Conservation (phyloP, 2,888 invertebrate species). For the Bruchidius siliquastri region DNA sequence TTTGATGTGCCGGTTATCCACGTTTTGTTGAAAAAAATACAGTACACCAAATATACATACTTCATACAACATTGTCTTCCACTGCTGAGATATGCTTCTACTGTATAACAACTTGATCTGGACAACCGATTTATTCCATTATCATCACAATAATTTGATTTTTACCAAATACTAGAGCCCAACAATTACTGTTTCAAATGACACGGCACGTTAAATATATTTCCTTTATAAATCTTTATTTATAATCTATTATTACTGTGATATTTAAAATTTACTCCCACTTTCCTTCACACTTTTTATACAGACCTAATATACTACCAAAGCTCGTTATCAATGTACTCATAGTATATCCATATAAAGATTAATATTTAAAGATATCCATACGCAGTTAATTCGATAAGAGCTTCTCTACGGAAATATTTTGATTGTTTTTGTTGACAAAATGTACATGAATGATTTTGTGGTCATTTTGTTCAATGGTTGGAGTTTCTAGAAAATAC, state of each 20-base stretch:
- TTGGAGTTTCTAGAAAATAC: no score
- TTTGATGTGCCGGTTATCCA: neutral
- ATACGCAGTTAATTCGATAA: neutral
- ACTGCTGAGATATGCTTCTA: neutral
- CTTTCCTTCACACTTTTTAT: neutral
- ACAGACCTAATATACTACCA: no score
- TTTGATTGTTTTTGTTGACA: no score
- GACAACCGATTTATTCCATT: neutral
- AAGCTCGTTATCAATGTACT: neutral
- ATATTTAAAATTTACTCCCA: neutral
- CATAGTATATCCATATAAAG: neutral
- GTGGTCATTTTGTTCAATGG: no score
- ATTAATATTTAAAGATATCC: neutral
- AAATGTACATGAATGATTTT: no score
- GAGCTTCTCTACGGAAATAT: no score
- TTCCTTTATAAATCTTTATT: neutral
- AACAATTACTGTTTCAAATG: neutral
- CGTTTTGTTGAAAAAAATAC: neutral
- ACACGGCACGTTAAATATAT: neutral
- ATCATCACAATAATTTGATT: neutral
- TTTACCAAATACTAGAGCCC: neutral
- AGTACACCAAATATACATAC: neutral
- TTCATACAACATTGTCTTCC: neutral
- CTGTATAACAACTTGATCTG: neutral
- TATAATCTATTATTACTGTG: neutral